Percentiles rank a stretch among this genome's conserved stretches.
Evolutionary conservation across 2,888 invertebrate genomes (phyloP).

Genomic region (Oithona nana): DNA sequence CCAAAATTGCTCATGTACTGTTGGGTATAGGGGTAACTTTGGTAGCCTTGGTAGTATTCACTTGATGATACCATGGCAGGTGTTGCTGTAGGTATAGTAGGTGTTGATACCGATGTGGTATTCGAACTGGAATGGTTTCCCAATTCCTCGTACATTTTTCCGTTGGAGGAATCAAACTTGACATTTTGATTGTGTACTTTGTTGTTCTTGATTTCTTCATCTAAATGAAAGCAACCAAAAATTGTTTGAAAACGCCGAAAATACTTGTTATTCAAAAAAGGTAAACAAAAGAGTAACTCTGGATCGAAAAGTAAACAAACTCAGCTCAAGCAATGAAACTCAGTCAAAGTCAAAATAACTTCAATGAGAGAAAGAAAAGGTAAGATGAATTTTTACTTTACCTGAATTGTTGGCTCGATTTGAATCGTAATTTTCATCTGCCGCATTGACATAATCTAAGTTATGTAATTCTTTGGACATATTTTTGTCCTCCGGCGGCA

Average conservation of each 20-base stretch:
- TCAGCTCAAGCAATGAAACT: no score
- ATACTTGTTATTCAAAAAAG: no score
- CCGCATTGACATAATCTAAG: neutral
- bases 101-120: neutral
- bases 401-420: no score
- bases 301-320: no score
- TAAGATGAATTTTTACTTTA: no score
- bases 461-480: neutral
- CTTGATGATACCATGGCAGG: neutral
- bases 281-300: no score
- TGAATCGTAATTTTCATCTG: neutral
- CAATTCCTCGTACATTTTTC: constrained; percentile 17
- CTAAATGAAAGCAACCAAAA: no score
- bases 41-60: constrained; percentile 13
- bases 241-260: no score
- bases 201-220: no score
- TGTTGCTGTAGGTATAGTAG: neutral
- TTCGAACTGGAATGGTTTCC: neutral
- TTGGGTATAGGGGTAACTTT: neutral
- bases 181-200: constrained; percentile 10
- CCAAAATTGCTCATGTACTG: constrained; percentile 3
- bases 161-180: constrained; percentile 14
- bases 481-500: neutral
- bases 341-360: no score
- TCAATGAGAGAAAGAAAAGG: no score